A percentile compares a stretch with the other conserved stretches of the same genome.
phyloP scores from a whole-genome alignment of 2,797 vertebrate species.

The Champsocephalus gunnari region DNA sequence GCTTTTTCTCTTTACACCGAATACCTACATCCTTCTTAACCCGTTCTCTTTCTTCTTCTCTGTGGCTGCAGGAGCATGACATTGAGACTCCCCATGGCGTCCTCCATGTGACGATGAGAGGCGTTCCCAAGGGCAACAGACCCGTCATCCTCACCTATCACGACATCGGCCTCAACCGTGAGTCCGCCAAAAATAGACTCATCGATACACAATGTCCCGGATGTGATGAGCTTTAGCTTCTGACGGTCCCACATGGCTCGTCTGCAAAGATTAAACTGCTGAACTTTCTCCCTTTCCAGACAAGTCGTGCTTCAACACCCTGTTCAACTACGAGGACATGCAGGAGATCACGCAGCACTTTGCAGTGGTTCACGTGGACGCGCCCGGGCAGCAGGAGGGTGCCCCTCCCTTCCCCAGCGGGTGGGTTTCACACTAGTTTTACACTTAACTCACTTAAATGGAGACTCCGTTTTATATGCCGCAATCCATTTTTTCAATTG shows the following conservation, averaged over 20 bases:
- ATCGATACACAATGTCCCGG: neutral
- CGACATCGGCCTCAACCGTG: conserved; percentile 98
- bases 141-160: conserved; percentile 98
- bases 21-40: neutral
- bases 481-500: conserved; percentile 6
- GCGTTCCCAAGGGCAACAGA: conserved; percentile 92
- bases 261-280: neutral
- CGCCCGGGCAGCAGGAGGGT: conserved; percentile 95
- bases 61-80: conserved; percentile 92
- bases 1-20: neutral
- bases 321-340: conserved; percentile 99
- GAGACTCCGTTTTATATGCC: neutral
- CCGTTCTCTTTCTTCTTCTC: neutral
- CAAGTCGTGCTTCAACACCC: conserved; percentile 98
- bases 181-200: conserved; percentile 72
- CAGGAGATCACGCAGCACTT: conserved; percentile 98
- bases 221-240: neutral
- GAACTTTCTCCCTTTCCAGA: conserved; percentile 80
- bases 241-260: neutral
- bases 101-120: conserved; percentile 96
- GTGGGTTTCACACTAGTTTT: conserved; percentile 75
- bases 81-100: conserved; percentile 95
- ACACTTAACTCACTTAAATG: neutral
- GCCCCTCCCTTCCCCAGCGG: conserved; percentile 94
- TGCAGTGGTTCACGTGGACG: conserved; percentile 95